A percentile compares a stretch with the other conserved stretches of the same genome.
Evolutionary conservation across 2,888 invertebrate genomes (phyloP).

Genomic region (Thalpophila matura): DNA sequence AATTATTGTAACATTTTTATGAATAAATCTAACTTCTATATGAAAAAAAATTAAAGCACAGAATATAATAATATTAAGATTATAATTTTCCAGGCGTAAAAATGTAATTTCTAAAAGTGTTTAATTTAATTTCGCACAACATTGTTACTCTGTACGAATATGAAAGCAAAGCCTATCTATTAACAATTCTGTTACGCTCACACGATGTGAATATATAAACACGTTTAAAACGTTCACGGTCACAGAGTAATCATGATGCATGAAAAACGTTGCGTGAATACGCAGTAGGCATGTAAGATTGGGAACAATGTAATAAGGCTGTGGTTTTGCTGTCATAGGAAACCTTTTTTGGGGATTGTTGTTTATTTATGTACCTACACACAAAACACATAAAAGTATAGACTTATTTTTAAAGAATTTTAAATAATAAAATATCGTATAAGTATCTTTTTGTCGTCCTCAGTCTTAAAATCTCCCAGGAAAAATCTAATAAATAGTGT

Average conservation of each 20-base stretch:
- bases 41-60: no score
- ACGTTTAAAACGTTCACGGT: slow-evolving; percentile 5
- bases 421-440: no score
- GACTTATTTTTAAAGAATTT: no score
- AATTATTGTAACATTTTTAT: no score
- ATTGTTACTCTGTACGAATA: slow-evolving; percentile 1
- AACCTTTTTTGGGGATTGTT: background rate
- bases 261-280: slow-evolving; percentile 15
- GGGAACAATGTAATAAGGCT: background rate
- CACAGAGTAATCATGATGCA: slow-evolving; percentile 32
- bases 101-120: background rate
- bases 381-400: no score
- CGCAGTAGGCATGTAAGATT: slow-evolving; percentile 13
- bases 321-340: background rate
- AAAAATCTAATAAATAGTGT: no score
- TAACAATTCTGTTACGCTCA: slow-evolving; percentile 16
- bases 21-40: no score
- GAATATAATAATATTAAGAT: background rate
- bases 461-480: no score
- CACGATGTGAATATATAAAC: slow-evolving; percentile 24
- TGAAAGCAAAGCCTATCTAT: background rate
- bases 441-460: no score
- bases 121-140: background rate
- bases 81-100: no score
- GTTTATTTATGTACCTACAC: no score